Evolutionary conservation across 2,888 invertebrate species (phyloP), one percentile per base, ranked within the genome.

Genomic region (Leucophenga montana): DNA sequence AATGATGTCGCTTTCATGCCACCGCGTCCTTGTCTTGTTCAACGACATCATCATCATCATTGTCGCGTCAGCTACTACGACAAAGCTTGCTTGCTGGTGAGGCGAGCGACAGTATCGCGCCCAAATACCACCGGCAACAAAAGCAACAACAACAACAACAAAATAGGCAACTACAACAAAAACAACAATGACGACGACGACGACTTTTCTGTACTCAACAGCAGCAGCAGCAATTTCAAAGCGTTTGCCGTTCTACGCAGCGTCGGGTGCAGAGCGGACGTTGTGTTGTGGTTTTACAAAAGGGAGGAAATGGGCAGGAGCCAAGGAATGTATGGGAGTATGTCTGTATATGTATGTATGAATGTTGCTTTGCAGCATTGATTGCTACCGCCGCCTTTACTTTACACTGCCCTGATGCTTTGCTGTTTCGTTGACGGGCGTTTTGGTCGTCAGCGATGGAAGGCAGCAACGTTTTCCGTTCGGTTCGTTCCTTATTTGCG

Each of bases 321-420:
- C 39, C 8, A 8, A 5, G 3, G 4, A 39, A 22, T 65, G 33
- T 67, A 33, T 67, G 27, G 48, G 46, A 46, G 6, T 73, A 11
- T 61, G 27, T 74, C 61, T 70, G 14, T 66, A 48, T 70, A 50
- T 74, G 54, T 33, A 53, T 56, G 59, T 66, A 27, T 72, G 59
- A 66, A 44, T 56, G 57, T 73, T 71, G 48, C 48, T 66, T 69
- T 61, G 56, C 27, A 71, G 71, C 68, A 69, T 53, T 31, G 18
- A 71, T 66, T 71, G 67, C 67, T 69, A 69, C 71, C 70, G 69
- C 65, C 71, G 73, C 69, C 72, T 71, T 44, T 70, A 66, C 62
- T 33, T 72, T 72, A 66, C 70, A 70, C 69, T 73, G 79, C 66
- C 75, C 75, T 70, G 22, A 44, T 56, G 33, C 75, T 70, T 75